phyloP scores from a whole-genome alignment of 2,888 invertebrate species.

The Steinernema hermaphroditum region DNA sequence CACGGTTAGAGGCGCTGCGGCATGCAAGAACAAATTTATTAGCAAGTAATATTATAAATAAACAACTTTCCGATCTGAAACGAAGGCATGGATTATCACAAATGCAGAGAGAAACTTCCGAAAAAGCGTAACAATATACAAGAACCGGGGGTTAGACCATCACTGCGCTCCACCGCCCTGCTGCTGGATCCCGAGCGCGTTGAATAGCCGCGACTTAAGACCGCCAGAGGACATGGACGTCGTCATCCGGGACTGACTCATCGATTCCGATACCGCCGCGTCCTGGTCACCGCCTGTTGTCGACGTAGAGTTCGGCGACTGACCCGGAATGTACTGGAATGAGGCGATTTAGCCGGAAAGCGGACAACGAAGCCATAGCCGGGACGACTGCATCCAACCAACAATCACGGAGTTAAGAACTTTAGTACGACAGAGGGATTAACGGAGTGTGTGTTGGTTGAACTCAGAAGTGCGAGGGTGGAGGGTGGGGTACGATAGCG shows the following conservation, averaged over 20 bases:
- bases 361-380: conserved; percentile 1
- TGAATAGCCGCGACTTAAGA: conserved; percentile 47
- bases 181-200: conserved; percentile 46
- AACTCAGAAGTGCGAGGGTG: not conserved
- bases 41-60: conserved; percentile 13
- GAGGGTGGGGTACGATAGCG: not conserved
- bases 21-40: conserved; percentile 2
- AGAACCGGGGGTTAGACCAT: not conserved
- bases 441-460: not conserved
- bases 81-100: conserved; percentile 3
- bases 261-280: conserved; percentile 22
- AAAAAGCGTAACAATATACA: not conserved
- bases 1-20: not conserved
- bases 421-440: not conserved
- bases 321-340: conserved; percentile 30
- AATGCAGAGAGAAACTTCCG: conserved; percentile 22
- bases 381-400: conserved; percentile 17
- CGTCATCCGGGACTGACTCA: conserved; percentile 42
- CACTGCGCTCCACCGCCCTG: conserved; percentile 23
- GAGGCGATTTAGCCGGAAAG: conserved; percentile 25
- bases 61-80: conserved; percentile 3
- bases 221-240: conserved; percentile 43
- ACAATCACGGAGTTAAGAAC: not conserved
- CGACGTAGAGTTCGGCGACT: not conserved
- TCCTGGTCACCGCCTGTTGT: not conserved